Evolutionary conservation across 92 coral and sea anemone genomes (phyloP), one percentile per base, ranked within the genome.

Genomic region (Muricea muricata): DNA sequence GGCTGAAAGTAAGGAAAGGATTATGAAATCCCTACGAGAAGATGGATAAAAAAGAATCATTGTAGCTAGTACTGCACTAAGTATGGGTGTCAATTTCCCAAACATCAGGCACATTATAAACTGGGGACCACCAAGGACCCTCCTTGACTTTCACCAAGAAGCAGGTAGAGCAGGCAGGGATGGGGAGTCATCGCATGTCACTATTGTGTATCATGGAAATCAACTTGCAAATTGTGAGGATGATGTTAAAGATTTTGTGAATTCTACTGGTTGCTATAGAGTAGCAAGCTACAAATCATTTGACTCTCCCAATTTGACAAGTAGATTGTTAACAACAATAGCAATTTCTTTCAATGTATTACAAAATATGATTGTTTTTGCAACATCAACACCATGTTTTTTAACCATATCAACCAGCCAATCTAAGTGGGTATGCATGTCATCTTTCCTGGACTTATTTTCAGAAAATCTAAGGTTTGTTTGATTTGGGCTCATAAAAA

Each of bases 321-420:
- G 40, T 24, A 86, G n/a, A 10, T 46, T 20, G 48, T 86, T 67
- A 6, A 79, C 86, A 23, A 86, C 86, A 46, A 56, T 29, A 18
- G 86, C 89, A 65, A 86, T 76, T 21, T 86, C 86, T 63, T 79
- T 84, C 55, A 85, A 23, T 24, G 89, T 86, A 39, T 86, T 75
- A 25, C 88, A 85, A 57, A 75, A 85, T 9, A 85, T 55, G 11
- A 85, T 57, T 9, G 83, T 74, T 67, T 79, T 86, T 25, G 89
- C 85, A 41, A 28, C 68, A 0, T 21, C 68, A 11, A 21, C 39
- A 7, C 73, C 89, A 15, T 6, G 25, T 42, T 65, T 70, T 24
- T 65, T 48, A 20, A 42, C n/a, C 65, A 86, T 3, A 24, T 34
- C 55, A 46, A 39, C 56, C 7, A 86, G 32, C 89, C 89, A 86